Evolutionary conservation across 2,113 vertebrate genomes (phyloP), one percentile per base, ranked within the genome.

Genomic region (Bubalus kerabau): DNA sequence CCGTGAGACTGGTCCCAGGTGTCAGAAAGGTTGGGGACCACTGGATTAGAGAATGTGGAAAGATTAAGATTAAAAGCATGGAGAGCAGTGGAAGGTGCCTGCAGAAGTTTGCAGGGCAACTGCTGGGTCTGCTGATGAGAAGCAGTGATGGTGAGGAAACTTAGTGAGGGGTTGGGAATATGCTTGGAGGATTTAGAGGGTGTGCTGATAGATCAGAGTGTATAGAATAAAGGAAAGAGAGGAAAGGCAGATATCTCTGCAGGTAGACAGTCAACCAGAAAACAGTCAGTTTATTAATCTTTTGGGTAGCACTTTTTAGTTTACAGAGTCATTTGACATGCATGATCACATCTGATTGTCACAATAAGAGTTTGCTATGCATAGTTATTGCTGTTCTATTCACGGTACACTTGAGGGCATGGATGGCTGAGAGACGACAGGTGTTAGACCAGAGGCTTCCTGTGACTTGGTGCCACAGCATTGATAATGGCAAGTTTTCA

Each of bases 391-490:
- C 46, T 46, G 11, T 59, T 12, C 21, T 13, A 8, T 32, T 56
- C 52, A 48, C 17, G 50, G 87, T 46, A 30, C 24, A 43, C 28
- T 16, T 26, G 32, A 93, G 56, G 43, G 57, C 3, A 0, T 30
- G 19, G 36, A 52, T 56, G 57, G 1, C 48, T 60, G 1, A 10
- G 2, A 40, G 26, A 43, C 0, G 9, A 10, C 40, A 59, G 81
- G 19, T 40, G 2, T 7, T 43, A 1, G 3, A 6, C 12, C 17
- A 82, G 12, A 64, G 36, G 7, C 0, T 46, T 15, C 8, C 14
- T 2, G 8, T 81, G 74, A 74, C 46, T 43, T 16, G 9, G 32
- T 46, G 50, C 40, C 54, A 26, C 14, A 74, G 4, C 8, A 10
- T 60, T 16, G 52, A 28, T 36, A 60, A 1, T 21, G 57, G 12